phyloP scores from a whole-genome alignment of 2,888 invertebrate genomes.

The Polylopha cassiicola region DNA sequence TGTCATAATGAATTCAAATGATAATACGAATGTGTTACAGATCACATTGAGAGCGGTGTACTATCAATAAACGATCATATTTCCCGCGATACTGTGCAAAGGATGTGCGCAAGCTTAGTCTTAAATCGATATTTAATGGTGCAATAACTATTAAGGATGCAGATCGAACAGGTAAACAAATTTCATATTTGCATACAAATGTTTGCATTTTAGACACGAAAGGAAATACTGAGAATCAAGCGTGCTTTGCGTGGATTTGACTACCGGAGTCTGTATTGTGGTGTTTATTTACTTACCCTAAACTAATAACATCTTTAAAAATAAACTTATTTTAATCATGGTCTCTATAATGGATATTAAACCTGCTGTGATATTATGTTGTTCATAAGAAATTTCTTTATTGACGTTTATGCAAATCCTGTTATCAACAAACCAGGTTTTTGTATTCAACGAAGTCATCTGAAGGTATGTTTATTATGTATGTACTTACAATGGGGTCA shows the following conservation, averaged over 20 bases:
- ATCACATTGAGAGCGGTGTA: slow-evolving; percentile 7
- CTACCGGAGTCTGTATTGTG: too few species aligned
- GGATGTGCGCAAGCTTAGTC: not conserved
- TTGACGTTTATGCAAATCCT: too few species aligned
- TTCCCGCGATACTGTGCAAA: not conserved
- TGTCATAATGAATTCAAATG: not conserved
- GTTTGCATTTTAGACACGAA: not conserved
- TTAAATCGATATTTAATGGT: slow-evolving; percentile 8
- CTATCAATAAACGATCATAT: slow-evolving; percentile 9
- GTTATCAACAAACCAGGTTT: too few species aligned
- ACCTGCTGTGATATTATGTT: too few species aligned
- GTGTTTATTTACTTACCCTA: too few species aligned
- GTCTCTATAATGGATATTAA: too few species aligned
- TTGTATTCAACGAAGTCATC: too few species aligned
- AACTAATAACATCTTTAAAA: too few species aligned
- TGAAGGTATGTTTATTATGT: too few species aligned
- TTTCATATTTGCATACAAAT: slow-evolving; percentile 6
- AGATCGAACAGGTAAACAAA: slow-evolving; percentile 7
- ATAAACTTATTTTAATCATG: too few species aligned
- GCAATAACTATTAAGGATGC: slow-evolving; percentile 4
- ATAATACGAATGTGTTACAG: slow-evolving; percentile 5
- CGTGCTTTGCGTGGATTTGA: too few species aligned
- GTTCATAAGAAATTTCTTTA: too few species aligned
- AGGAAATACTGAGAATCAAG: not conserved
- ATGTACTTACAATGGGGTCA: slow-evolving; percentile 7